Evolutionary conservation across 2,113 vertebrate genomes (phyloP), one percentile per base, ranked within the genome.

Genomic region (Ceyx cyanopectus): DNA sequence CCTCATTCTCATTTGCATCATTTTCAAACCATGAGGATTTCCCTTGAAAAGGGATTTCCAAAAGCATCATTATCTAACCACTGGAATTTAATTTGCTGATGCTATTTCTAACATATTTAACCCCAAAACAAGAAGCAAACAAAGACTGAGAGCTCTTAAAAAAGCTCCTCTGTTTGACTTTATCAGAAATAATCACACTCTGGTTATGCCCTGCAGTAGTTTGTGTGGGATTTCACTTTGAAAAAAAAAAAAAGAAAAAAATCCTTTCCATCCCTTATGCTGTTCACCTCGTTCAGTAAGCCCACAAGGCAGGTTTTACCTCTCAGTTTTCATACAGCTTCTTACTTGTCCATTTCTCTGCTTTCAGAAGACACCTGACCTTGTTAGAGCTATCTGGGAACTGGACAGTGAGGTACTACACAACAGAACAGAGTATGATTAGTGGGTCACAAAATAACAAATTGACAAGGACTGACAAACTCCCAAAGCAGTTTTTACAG

Each of bases 131-230:
- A 75, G 32, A 34, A 72, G 61, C 10, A 20, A 87, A 61, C 27
- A 30, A 27, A 66, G 82, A 15, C 17, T 0, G 0, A 67, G 10
- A 83, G n/a, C 16, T 57, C 54, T 54, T 32, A 7, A 62, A 73
- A 80, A 77, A 82, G 26, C 41, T 65, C 40, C 14, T 77, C 60
- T 50, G 40, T 50, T 80, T 72, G 60, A 65, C 30, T 76, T 87
- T 32, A 76, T 58, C 41, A 58, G 37, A 77, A 87, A 13, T 23
- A 50, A 69, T 0, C 26, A 75, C 1, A 1, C 14, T 37, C 29
- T 73, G 45, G 63, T 73, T 82, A 54, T 43, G 23, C 30, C 46
- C 50, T 60, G 29, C 3, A 4, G 10, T 46, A 81, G 48, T 69
- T 80, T 63, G 40, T 29, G 65, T 2, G 30, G 11, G 41, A 77